Conservation (phyloP, 1,140 invertebrate species). For the Portunus trituberculatus region DNA sequence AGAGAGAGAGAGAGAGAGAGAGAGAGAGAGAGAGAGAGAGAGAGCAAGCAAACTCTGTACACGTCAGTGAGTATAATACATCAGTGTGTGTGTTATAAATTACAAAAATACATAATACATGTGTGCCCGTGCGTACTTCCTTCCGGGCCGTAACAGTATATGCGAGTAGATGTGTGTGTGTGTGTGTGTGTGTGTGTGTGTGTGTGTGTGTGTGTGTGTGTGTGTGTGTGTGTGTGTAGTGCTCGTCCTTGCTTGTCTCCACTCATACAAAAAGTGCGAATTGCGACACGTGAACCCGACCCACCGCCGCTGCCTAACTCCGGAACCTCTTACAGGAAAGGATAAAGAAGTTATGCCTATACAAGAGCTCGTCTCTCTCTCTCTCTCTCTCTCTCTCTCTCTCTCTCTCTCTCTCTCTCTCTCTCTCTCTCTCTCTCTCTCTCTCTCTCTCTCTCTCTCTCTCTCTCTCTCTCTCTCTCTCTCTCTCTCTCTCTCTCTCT, state of each 20-base stretch:
- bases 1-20: too few relatives aligned
- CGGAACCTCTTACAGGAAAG: background rate
- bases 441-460: background rate
- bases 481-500: background rate
- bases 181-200: background rate
- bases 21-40: background rate
- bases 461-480: conserved; percentile 21
- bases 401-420: conserved; percentile 39
- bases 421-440: conserved; percentile 22
- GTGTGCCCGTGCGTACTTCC: too few relatives aligned
- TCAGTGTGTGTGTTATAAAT: too few relatives aligned
- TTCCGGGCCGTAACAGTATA: too few relatives aligned
- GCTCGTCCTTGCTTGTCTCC: too few relatives aligned
- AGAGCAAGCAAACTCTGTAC: background rate
- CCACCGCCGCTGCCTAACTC: too few relatives aligned
- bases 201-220: conserved; percentile 26
- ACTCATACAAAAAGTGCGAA: too few relatives aligned
- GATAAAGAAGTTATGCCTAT: background rate
- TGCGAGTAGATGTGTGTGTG: too few relatives aligned
- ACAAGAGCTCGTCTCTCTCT: background rate
- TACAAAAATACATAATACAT: too few relatives aligned
- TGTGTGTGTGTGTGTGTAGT: background rate
- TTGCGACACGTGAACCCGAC: too few relatives aligned
- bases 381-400: conserved; percentile 43
- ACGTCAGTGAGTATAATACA: too few relatives aligned